Evolutionary conservation across 2,113 vertebrate species (phyloP), one percentile per base, ranked within the genome.

Genomic region (Microcebus lehilahytsara): DNA sequence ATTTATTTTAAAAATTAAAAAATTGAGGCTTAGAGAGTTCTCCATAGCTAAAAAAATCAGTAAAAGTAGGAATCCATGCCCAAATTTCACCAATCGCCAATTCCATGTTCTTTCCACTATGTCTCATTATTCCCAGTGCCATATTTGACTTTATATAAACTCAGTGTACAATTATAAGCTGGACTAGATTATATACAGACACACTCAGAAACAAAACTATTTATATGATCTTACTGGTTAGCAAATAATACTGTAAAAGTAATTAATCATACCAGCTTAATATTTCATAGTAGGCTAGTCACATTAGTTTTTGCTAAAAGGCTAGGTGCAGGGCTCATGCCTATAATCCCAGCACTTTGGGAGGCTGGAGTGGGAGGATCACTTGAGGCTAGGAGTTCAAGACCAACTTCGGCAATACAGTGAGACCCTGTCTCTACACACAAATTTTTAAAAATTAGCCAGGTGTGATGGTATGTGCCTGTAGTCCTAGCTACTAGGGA

Each of bases 171-270:
- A 34, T 69, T 80, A 75, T 34, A 42, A 81, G 12, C 42, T 92
- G 5, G 75, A 88, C 10, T 60, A 71, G 37, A 25, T 66, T 51
- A 75, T 51, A 53, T 71, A 25, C 23, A 58, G 37, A 23, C 12
- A 37, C 32, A 87, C 25, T 46, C 30, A 92, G 37, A 96, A 89
- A 79, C 66, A 95, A 89, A 83, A 79, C 34, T 72, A 88, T 87
- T 75, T 84, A 71, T 32, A 75, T 84, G 62, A 34, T 20, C 49
- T 66, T 53, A 67, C 22, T 77, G 16, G 11, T 69, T 40, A 79
- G 49, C 60, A 95, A 95, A 72, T 69, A 53, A 89, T 49, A 80
- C n/a, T 56, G 0, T 77, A 96, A 77, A 93, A 37, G 66, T 66
- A 95, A 79, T 20, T 9, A 85, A 89, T 62, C 40, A 85, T 66